Conservation (phyloP, 1,140 invertebrate genomes). For the Panagrolaimus sp. region DNA sequence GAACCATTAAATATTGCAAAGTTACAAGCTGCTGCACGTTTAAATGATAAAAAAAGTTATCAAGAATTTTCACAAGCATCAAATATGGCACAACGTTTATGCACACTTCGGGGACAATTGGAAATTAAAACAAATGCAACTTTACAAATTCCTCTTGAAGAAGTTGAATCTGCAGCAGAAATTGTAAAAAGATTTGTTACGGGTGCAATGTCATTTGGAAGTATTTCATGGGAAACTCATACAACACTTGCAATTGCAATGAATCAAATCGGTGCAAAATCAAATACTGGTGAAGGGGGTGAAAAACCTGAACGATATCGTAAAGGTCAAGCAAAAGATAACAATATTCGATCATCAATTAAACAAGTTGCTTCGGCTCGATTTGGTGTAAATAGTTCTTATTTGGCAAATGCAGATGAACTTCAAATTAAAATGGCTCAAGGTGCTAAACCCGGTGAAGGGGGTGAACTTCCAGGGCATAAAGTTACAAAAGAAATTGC, state of each 20-base stretch:
- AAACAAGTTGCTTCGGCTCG: conserved; percentile 89
- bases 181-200: conserved; percentile 81
- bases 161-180: conserved; percentile 82
- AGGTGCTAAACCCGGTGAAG: conserved; percentile 90
- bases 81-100: conserved; percentile 76
- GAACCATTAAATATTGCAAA: conserved; percentile 87
- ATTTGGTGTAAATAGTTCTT: conserved; percentile 94
- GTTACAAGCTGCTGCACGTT: conserved; percentile 73
- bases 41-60: conserved; percentile 77
- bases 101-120: conserved; percentile 85
- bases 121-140: conserved; percentile 72
- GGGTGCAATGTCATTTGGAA: conserved; percentile 83
- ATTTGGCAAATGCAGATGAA: conserved; percentile 90
- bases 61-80: conserved; percentile 80
- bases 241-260: conserved; percentile 88
- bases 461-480: conserved; percentile 83
- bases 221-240: conserved; percentile 87
- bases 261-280: conserved; percentile 90
- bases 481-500: conserved; percentile 91
- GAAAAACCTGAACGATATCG: conserved; percentile 77
- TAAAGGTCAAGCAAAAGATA: conserved; percentile 69
- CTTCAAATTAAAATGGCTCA: conserved; percentile 98
- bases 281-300: conserved; percentile 90
- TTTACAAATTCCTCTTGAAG: conserved; percentile 70
- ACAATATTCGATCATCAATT: conserved; percentile 69